Base-by-base conservation (phyloP, 2,113 vertebrate genomes). In the Leuciscus idus region DNA sequence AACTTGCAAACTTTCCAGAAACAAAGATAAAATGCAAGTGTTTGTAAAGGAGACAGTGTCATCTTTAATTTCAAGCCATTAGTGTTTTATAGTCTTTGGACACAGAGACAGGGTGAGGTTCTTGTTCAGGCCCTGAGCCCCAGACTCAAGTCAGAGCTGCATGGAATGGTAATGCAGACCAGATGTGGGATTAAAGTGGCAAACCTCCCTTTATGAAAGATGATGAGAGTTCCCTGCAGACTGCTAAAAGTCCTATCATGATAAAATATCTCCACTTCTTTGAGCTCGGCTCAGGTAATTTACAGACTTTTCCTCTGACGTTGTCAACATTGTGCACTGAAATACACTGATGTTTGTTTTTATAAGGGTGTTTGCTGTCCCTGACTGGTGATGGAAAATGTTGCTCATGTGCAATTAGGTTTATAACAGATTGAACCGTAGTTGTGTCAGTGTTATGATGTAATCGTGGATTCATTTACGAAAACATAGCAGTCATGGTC, bases 151-250 rank as follows among this genome's bases (percentile, higher is more conserved):
- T 93, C 91, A 89, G 83, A 90, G 92, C 90, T 93, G 90, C 89
- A 91, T 92, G 92, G 92, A 93, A 93, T 87, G 90, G 89, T 94
- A 95, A 96, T 90, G 90, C 91, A 91, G 86, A 93, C 91, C 95
- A 96, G 94, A 95, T 95, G 94, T 95, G 91, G 92, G 91, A 94
- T 95, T 94, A 93, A 94, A 94, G 93, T 91, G 90, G 92, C 92
- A 90, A 92, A 89, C 91, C 93, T 92, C 83, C 84, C 89, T 92
- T 93, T 93, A 92, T 94, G 92, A 95, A 93, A 92, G 90, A 92
- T 93, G 94, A 93, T 92, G 92, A 90, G 91, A 90, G 87, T 90
- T 94, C 93, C 90, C 93, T 46, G 61, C 91, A 90, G 93, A 86
- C 92, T 92, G 89, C 89, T 94, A 90, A 94, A 95, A 94, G 90